These are phyloP conservation scores for Stegana nigrithorax DNA, from an alignment of 2,888 invertebrate genomes.

Conservation along the genomic window DNA sequence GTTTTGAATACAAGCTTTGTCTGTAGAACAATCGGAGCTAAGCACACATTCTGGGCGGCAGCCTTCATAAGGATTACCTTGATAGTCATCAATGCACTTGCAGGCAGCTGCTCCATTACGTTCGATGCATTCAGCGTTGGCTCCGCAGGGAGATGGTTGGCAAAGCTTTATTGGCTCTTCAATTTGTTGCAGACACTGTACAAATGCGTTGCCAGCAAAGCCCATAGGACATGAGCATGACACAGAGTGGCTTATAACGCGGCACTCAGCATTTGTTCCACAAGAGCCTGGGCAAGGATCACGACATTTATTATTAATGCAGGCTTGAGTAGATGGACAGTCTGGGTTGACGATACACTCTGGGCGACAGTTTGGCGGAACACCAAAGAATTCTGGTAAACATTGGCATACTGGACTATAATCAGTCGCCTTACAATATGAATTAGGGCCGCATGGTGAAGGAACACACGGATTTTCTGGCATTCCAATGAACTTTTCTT, in stretches of 20 bases:
- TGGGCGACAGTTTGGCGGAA: conserved; percentile 84
- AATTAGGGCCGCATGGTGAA: conserved; percentile 86
- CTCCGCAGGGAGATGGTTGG: conserved; percentile 88
- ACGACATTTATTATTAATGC: conserved; percentile 82
- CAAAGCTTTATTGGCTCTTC: conserved; percentile 76
- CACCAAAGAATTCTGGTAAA: conserved; percentile 80
- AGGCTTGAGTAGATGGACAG: conserved; percentile 81
- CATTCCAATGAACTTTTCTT: conserved; percentile 59
- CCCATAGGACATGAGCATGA: conserved; percentile 83
- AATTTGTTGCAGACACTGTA: conserved; percentile 77
- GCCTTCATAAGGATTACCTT: conserved; percentile 87
- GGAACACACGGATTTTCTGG: conserved; percentile 77
- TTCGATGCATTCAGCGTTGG: conserved; percentile 83
- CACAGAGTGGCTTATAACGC: conserved; percentile 83
- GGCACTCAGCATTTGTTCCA: conserved; percentile 83
- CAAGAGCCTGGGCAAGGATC: conserved; percentile 88
- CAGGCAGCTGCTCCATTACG: conserved; percentile 84
- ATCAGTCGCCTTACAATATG: conserved; percentile 77
- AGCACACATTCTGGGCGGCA: conserved; percentile 89
- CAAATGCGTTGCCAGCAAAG: conserved; percentile 85
- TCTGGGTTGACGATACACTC: conserved; percentile 87
- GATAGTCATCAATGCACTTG: conserved; percentile 82
- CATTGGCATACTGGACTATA: conserved; percentile 82
- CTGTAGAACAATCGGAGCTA: conserved; percentile 85
- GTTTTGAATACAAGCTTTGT: conserved; percentile 84